Percentiles rank a stretch among this genome's conserved stretches.
Evolutionary conservation across 2,888 invertebrate species (phyloP).

Genomic region (Heteromyza rotundicornis): DNA sequence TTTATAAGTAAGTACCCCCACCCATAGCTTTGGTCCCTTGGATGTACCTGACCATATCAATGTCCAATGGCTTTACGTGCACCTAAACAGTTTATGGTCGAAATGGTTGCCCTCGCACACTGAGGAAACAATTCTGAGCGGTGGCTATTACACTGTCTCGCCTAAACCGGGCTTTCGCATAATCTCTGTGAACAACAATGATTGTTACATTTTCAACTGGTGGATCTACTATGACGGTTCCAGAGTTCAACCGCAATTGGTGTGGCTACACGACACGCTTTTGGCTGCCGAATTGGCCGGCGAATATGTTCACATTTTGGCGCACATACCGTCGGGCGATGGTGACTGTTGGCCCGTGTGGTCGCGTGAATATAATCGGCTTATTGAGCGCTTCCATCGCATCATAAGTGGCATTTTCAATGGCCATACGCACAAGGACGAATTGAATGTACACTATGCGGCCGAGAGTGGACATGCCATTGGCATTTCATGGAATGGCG

Average conservation of each 20-base stretch:
- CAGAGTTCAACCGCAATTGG: conserved; percentile 78
- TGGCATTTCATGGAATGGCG: conserved; percentile 80
- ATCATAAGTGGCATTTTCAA: conserved; percentile 82
- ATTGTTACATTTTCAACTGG: conserved; percentile 65
- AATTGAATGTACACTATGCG: conserved; percentile 73
- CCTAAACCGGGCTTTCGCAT: conserved; percentile 75
- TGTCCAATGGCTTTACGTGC: conserved; percentile 78
- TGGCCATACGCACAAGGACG: conserved; percentile 82
- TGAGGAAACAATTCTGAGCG: conserved; percentile 67
- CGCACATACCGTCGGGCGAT: conserved; percentile 81
- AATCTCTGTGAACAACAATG: conserved; percentile 81
- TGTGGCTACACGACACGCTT: conserved; percentile 80
- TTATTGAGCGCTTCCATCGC: conserved; percentile 74
- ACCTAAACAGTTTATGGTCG: conserved; percentile 74
- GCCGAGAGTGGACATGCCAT: conserved; percentile 63
- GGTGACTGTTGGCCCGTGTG: conserved; percentile 74
- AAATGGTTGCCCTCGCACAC: conserved; percentile 71
- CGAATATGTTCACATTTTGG: conserved; percentile 82
- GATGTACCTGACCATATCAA: conserved; percentile 60
- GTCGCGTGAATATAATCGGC: conserved; percentile 72
- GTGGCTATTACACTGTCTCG: conserved; percentile 79
- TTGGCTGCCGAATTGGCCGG: conserved; percentile 73
- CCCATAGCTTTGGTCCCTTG: conserved; percentile 72
- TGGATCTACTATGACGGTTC: conserved; percentile 76
- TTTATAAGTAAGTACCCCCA: no score